A percentile compares a stretch with the other conserved stretches of the same genome.
phyloP scores from a whole-genome alignment of 2,113 vertebrate genomes.

The Tyrannus savana region DNA sequence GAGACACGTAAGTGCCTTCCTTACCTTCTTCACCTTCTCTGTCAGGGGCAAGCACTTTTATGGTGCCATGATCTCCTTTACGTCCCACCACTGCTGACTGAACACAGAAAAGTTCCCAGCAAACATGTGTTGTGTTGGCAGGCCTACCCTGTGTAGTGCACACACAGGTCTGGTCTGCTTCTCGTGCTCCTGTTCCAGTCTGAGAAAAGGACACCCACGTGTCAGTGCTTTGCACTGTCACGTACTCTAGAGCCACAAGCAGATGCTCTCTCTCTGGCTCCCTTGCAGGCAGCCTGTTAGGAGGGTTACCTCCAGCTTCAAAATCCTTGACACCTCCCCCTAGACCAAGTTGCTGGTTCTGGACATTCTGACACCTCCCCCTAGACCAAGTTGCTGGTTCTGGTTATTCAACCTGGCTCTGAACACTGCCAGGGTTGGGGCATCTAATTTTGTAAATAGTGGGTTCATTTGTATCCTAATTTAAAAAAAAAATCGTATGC shows the following conservation, averaged over 20 bases:
- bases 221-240: background rate
- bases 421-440: background rate
- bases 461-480: background rate
- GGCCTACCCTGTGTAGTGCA: background rate
- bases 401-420: background rate
- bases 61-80: background rate
- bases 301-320: background rate
- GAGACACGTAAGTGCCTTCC: slow-evolving; percentile 87
- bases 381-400: background rate
- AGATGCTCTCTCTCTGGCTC: background rate
- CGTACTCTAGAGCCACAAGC: background rate
- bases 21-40: background rate
- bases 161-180: background rate
- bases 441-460: background rate
- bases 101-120: background rate
- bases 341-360: background rate
- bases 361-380: background rate
- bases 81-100: background rate
- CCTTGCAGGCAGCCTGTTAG: background rate
- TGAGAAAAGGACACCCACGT: background rate
- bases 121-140: rapidly evolving
- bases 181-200: background rate
- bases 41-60: background rate
- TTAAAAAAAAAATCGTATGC: background rate
- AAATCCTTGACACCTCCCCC: background rate